phyloP scores from a whole-genome alignment of 2,888 invertebrate genomes.

The Epistrophe grossulariae region DNA sequence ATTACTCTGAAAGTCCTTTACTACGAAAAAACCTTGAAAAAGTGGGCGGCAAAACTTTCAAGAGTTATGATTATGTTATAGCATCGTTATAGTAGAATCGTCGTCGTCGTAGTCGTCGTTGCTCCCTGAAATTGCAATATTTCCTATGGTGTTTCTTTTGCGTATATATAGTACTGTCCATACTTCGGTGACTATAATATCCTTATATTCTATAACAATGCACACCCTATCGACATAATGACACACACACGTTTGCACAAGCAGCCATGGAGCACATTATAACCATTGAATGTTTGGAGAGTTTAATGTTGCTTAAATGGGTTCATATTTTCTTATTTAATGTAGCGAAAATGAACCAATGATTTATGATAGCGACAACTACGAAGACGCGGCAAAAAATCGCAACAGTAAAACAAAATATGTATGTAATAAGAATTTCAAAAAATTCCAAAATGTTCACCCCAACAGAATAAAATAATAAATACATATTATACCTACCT shows the following conservation, averaged over 20 bases:
- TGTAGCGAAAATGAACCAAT: conserved; percentile 83
- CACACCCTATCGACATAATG: conserved; percentile 7
- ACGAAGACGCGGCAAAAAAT: background rate
- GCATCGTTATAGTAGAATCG: conserved; percentile 19
- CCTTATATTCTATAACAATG: conserved; percentile 47
- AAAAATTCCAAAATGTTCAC: conserved; percentile 32
- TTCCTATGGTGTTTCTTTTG: conserved; percentile 48
- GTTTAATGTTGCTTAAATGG: conserved; percentile 81
- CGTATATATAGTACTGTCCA: conserved; percentile 3
- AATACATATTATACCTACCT: background rate
- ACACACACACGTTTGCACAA: conserved; percentile 26
- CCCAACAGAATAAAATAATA: background rate
- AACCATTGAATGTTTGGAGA: conserved; percentile 60
- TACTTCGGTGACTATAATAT: conserved; percentile 7
- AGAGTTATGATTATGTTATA: conserved; percentile 78
- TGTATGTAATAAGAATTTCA: conserved; percentile 51
- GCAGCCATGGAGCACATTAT: conserved; percentile 6
- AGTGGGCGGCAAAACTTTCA: conserved; percentile 75
- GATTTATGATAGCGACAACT: conserved; percentile 78
- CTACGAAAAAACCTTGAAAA: conserved; percentile 31
- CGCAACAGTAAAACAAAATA: conserved; percentile 43
- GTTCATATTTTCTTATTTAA: conserved; percentile 83
- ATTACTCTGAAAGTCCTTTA: conserved; percentile 39
- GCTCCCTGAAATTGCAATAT: conserved; percentile 50
- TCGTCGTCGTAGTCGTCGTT: conserved; percentile 24